Percentiles rank a stretch among this genome's conserved stretches.
Conservation (phyloP, 2,888 invertebrate species). For the Aplocera efformata region DNA sequence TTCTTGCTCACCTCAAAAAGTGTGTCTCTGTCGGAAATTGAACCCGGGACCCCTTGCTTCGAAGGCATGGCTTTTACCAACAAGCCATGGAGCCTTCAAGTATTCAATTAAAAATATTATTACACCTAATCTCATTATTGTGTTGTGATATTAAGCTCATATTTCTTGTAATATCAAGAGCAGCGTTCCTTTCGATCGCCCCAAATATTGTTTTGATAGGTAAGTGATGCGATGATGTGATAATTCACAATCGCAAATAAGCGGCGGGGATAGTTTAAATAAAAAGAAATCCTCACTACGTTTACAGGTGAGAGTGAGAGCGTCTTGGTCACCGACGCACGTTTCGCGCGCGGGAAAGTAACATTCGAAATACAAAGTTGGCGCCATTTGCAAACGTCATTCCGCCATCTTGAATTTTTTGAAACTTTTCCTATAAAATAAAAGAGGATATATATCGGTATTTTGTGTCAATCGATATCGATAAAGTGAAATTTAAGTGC, state of each 20-base stretch:
- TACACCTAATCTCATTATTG: too few species aligned
- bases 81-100: too few species aligned
- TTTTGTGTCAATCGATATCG: slow-evolving; percentile 20
- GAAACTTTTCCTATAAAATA: not conserved
- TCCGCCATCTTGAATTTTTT: slow-evolving; percentile 11
- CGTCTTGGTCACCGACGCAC: slow-evolving; percentile 47
- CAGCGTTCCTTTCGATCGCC: slow-evolving; percentile 34
- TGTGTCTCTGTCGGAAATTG: too few species aligned
- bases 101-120: too few species aligned
- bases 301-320: slow-evolving; percentile 69
- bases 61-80: too few species aligned
- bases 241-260: slow-evolving; percentile 52
- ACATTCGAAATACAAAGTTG: slow-evolving; percentile 47
- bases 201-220: slow-evolving; percentile 59
- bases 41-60: too few species aligned
- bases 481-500: slow-evolving; percentile 34
- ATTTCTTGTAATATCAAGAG: slow-evolving; percentile 2
- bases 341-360: slow-evolving; percentile 58
- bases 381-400: slow-evolving; percentile 37
- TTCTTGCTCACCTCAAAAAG: too few species aligned
- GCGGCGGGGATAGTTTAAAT: slow-evolving; percentile 70
- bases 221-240: slow-evolving; percentile 57
- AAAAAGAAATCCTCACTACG: slow-evolving; percentile 63
- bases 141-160: too few species aligned
- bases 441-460: slow-evolving; percentile 12